phyloP scores from a whole-genome alignment of 2,113 vertebrate genomes.

The Sminthopsis crassicaudata region DNA sequence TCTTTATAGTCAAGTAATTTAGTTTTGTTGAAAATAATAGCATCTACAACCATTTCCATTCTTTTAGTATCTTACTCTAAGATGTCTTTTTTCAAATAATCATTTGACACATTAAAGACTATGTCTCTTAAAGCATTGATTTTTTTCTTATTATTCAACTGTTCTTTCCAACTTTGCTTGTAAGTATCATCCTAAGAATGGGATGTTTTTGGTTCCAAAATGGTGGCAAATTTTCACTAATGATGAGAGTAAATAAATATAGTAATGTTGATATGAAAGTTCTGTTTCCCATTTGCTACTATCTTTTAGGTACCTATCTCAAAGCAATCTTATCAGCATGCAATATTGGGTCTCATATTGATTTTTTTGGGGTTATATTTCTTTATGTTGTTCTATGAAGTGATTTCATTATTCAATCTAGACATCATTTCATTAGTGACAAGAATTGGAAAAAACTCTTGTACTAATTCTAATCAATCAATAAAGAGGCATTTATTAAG shows the following conservation, averaged over 20 bases:
- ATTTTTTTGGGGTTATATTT: too few relatives aligned
- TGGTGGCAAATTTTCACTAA: neutral
- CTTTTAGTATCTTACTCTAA: neutral
- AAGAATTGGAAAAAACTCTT: too few relatives aligned
- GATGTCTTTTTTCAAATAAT: neutral
- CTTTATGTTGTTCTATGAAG: too few relatives aligned
- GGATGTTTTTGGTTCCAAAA: neutral
- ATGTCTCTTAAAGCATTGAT: neutral
- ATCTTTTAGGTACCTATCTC: too few relatives aligned
- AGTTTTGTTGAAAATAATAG: neutral
- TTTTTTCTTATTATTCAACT: neutral
- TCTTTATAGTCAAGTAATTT: neutral
- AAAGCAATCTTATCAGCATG: too few relatives aligned
- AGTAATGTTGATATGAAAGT: too few relatives aligned
- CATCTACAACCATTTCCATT: neutral
- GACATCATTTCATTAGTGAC: too few relatives aligned
- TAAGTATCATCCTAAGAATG: neutral
- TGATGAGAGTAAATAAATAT: too few relatives aligned
- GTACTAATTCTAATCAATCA: neutral
- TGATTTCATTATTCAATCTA: too few relatives aligned
- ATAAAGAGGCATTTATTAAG: neutral
- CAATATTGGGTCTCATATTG: too few relatives aligned
- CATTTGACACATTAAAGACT: neutral
- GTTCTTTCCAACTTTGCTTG: neutral
- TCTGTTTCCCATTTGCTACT: too few relatives aligned